phyloP scores from a whole-genome alignment of 1,140 invertebrate species.

The Caerostris extrusa region DNA sequence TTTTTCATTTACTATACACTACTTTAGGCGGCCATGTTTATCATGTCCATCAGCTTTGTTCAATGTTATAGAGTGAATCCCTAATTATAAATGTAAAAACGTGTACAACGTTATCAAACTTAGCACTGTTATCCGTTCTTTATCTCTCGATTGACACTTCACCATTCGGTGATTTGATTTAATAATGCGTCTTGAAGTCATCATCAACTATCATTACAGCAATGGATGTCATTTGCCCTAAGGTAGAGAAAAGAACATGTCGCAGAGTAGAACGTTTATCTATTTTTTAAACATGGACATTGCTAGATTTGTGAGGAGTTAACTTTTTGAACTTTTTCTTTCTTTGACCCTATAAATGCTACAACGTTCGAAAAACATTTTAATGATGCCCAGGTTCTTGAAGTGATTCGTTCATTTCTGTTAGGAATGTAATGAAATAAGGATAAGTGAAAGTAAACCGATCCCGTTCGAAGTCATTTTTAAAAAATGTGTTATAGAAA shows the following conservation, averaged over 20 bases:
- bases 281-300: neutral
- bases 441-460: too few species aligned
- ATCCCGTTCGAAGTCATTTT: too few species aligned
- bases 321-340: neutral
- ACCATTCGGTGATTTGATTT: neutral
- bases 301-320: neutral
- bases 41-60: too few species aligned
- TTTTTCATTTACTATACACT: too few species aligned
- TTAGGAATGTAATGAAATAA: neutral
- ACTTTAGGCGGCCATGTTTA: too few species aligned
- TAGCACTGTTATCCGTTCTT: too few species aligned
- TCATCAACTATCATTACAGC: neutral
- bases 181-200: neutral
- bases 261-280: neutral
- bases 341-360: neutral
- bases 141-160: too few species aligned
- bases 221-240: neutral
- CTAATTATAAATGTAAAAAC: too few species aligned
- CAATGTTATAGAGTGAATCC: too few species aligned
- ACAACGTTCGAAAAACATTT: neutral
- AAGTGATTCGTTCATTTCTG: neutral
- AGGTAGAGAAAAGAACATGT: neutral
- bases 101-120: too few species aligned
- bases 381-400: neutral
- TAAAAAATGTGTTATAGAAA: too few species aligned